Evolutionary conservation across 1,140 invertebrate species (phyloP).

Genomic region (Bicyclus anynana): DNA sequence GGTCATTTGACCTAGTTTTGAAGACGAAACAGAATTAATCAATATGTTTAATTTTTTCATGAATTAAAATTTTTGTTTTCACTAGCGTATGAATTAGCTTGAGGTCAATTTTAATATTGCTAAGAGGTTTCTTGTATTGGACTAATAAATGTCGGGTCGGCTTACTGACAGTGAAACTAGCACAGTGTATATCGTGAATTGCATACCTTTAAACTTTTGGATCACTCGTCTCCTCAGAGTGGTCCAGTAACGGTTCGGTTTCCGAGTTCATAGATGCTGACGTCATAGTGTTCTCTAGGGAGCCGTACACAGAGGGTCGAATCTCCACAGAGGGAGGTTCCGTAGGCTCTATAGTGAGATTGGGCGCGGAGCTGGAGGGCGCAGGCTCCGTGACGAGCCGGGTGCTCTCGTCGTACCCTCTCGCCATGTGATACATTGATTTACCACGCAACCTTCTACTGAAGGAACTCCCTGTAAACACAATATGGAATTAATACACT

Average conservation of each 20-base stretch:
- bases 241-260: constrained; percentile 48
- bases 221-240: constrained; percentile 30
- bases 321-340: constrained; percentile 48
- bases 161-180: no score
- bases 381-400: constrained; percentile 57
- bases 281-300: constrained; percentile 47
- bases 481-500: neutral
- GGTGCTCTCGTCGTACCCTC: constrained; percentile 78
- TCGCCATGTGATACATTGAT: constrained; percentile 83
- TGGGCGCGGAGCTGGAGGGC: constrained; percentile 61
- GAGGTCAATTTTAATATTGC: no score
- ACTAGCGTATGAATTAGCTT: no score
- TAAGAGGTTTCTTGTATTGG: no score
- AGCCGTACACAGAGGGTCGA: constrained; percentile 53
- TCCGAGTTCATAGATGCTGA: constrained; percentile 44
- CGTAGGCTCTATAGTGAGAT: constrained; percentile 43
- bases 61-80: no score
- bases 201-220: constrained; percentile 42
- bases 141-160: no score
- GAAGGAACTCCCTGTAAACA: constrained; percentile 80
- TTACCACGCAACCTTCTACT: constrained; percentile 85
- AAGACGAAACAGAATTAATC: no score
- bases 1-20: no score
- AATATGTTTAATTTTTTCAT: no score
- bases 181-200: neutral